phyloP scores from a whole-genome alignment of 2,888 invertebrate species.

The Pandemis cinnamomeana region DNA sequence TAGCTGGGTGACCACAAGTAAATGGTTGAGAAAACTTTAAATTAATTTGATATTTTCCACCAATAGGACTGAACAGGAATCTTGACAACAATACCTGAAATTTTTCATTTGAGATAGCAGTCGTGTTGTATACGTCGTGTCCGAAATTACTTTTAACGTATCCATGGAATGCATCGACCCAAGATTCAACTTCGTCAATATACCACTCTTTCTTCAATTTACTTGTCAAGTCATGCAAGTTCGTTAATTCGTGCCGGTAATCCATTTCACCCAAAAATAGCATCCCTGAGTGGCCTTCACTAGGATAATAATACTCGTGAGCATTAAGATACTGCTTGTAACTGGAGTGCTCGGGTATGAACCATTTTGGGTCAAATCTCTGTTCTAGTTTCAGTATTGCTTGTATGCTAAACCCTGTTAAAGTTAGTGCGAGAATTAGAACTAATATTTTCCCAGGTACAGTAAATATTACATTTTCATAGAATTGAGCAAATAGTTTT shows the following conservation, averaged over 20 bases:
- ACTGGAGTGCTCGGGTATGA: conserved; percentile 89
- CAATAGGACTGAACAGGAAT: conserved; percentile 88
- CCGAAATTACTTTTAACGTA: conserved; percentile 85
- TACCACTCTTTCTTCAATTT: conserved; percentile 80
- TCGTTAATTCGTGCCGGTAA: conserved; percentile 85
- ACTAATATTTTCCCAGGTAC: conserved; percentile 87
- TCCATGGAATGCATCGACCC: conserved; percentile 87
- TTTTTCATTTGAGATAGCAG: conserved; percentile 75
- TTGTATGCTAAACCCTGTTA: conserved; percentile 86
- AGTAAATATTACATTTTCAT: conserved; percentile 87
- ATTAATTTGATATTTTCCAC: conserved; percentile 88
- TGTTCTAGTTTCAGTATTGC: conserved; percentile 88
- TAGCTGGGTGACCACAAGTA: conserved; percentile 85
- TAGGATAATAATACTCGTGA: conserved; percentile 86
- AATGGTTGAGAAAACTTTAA: conserved; percentile 86
- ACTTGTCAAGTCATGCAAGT: conserved; percentile 82
- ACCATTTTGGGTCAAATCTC: conserved; percentile 92
- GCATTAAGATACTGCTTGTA: conserved; percentile 85
- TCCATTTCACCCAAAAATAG: conserved; percentile 88
- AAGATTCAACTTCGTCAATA: conserved; percentile 84
- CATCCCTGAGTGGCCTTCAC: conserved; percentile 85
- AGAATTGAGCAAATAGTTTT: conserved; percentile 84
- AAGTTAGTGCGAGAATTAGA: conserved; percentile 83
- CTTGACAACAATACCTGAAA: conserved; percentile 87
- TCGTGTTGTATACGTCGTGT: conserved; percentile 78